Conservation (phyloP, 2,888 invertebrate genomes). For the Ophion slaviceki region DNA sequence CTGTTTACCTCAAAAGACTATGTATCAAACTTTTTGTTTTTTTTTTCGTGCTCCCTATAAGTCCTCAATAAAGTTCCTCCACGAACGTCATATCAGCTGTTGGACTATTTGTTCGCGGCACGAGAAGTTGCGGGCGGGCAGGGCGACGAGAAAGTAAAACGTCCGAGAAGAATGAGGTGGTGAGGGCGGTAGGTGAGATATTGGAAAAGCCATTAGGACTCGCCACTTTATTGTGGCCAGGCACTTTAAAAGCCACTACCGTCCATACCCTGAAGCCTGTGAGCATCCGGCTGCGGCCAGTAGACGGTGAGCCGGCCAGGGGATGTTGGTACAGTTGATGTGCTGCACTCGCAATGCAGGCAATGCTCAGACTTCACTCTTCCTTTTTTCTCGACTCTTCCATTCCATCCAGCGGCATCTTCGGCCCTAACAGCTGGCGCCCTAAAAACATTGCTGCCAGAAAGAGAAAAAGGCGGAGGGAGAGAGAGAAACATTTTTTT, state of each 20-base stretch:
- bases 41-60: neutral
- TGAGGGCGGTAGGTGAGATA: constrained; percentile 68
- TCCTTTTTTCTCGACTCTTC: constrained; percentile 35
- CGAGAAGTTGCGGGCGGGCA: neutral
- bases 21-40: neutral
- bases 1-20: neutral
- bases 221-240: constrained; percentile 72
- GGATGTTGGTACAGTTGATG: constrained; percentile 51
- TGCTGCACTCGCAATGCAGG: constrained; percentile 41
- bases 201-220: constrained; percentile 77
- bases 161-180: constrained; percentile 31
- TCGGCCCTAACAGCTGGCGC: constrained; percentile 69
- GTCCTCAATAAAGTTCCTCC: neutral
- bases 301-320: constrained; percentile 2
- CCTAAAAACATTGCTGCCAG: constrained; percentile 51
- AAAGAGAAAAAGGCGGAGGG: constrained; percentile 27
- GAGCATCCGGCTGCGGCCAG: constrained; percentile 56
- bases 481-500: neutral
- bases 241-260: constrained; percentile 73
- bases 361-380: constrained; percentile 20
- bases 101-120: constrained; percentile 26
- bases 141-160: constrained; percentile 22
- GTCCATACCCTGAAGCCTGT: constrained; percentile 59
- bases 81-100: constrained; percentile 4
- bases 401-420: constrained; percentile 47